A percentile compares a stretch with the other conserved stretches of the same genome.
Evolutionary conservation across 2,797 vertebrate species (phyloP).

Genomic region (Microcaecilia unicolor): DNA sequence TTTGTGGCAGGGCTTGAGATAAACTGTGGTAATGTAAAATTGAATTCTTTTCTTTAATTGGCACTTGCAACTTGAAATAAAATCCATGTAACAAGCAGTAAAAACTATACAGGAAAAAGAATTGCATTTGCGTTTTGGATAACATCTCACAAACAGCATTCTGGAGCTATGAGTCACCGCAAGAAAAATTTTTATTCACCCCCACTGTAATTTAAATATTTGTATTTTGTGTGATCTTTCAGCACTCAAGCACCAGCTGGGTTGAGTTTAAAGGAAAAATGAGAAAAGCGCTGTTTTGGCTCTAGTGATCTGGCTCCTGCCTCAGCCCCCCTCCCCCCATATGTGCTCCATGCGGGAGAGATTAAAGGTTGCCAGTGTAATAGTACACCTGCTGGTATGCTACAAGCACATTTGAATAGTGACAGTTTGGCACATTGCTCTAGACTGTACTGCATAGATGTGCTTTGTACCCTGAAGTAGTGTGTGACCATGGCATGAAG

Average conservation of each 20-base stretch:
- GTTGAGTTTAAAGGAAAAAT: slow-evolving; percentile 17
- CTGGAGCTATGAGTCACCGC: neutral
- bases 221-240: slow-evolving; percentile 10
- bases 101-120: too few species aligned
- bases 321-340: slow-evolving; percentile 12
- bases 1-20: too few species aligned
- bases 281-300: slow-evolving; percentile 2
- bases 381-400: slow-evolving; percentile 3
- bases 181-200: slow-evolving; percentile 2
- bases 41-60: too few species aligned
- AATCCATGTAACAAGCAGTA: too few species aligned
- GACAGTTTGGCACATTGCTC: slow-evolving; percentile 4
- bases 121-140: slow-evolving; percentile 4
- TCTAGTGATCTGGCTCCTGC: slow-evolving; percentile 1
- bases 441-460: slow-evolving; percentile 10
- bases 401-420: slow-evolving; percentile 8
- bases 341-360: slow-evolving; percentile 11
- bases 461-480: neutral
- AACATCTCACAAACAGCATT: neutral
- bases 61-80: too few species aligned
- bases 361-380: slow-evolving; percentile 2
- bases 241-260: slow-evolving; percentile 7
- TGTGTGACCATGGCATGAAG: neutral
- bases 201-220: slow-evolving; percentile 6
- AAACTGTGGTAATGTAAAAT: neutral